Conservation (phyloP, 1,140 invertebrate genomes). For the Lepidostoma basale region DNA sequence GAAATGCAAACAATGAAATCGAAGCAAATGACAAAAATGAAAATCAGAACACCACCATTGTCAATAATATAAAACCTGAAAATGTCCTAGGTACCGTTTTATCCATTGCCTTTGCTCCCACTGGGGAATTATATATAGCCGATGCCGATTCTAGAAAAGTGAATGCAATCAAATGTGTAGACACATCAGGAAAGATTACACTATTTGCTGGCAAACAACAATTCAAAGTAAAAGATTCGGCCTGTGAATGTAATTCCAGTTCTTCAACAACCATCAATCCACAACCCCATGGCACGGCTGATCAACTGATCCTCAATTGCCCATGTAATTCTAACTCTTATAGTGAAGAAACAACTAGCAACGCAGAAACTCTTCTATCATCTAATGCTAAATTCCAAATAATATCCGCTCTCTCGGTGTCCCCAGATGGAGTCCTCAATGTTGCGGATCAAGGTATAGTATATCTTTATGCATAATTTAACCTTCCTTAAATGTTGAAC, state of each 20-base stretch:
- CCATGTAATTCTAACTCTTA: constrained; percentile 61
- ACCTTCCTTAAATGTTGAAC: too few relatives aligned
- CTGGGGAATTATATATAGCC: constrained; percentile 91
- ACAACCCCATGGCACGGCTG: constrained; percentile 49
- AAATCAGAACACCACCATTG: constrained; percentile 33
- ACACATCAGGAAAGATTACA: constrained; percentile 82
- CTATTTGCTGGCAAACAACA: constrained; percentile 80
- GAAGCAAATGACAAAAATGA: constrained; percentile 38
- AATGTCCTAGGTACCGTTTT: constrained; percentile 76
- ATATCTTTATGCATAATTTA: constrained; percentile 14
- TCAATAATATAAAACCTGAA: constrained; percentile 55
- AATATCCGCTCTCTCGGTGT: constrained; percentile 90
- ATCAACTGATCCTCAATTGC: constrained; percentile 60
- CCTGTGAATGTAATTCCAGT: constrained; percentile 66
- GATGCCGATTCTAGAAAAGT: constrained; percentile 89
- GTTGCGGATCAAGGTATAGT: constrained; percentile 87
- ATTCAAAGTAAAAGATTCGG: constrained; percentile 62
- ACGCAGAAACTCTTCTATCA: constrained; percentile 82
- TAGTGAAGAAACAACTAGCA: constrained; percentile 72
- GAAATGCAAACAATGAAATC: constrained; percentile 49
- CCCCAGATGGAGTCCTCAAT: constrained; percentile 91
- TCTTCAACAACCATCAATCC: constrained; percentile 62
- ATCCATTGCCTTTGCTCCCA: constrained; percentile 88
- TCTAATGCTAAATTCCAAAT: constrained; percentile 90
- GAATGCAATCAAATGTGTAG: constrained; percentile 84